These are phyloP conservation scores for Limnodromus scolopaceus DNA, from an alignment of 2,797 vertebrate genomes.

Conservation along the genomic window DNA sequence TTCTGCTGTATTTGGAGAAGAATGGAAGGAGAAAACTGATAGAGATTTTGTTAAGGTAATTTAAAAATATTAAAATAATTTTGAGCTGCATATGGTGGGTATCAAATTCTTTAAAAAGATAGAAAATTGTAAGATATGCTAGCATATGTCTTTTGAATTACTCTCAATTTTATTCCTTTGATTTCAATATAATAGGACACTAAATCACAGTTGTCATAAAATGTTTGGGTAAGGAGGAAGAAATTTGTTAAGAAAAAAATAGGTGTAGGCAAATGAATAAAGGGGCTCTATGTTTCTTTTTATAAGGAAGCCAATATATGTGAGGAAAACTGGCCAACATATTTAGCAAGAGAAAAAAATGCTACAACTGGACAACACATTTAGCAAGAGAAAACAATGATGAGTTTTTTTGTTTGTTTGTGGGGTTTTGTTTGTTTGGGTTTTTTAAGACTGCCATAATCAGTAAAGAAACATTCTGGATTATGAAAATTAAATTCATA, in stretches of 20 bases:
- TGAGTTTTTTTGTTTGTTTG: too few species aligned
- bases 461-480: not conserved
- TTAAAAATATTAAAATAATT: constrained; percentile 21
- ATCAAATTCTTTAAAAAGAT: not conserved
- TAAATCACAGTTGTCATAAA: not conserved
- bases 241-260: not conserved
- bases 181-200: not conserved
- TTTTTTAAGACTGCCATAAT: not conserved
- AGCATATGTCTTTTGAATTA: not conserved
- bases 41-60: constrained; percentile 98
- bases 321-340: not conserved
- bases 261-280: not conserved
- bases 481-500: not conserved
- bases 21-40: constrained; percentile 98
- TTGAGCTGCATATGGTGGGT: not conserved
- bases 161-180: not conserved
- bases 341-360: not conserved
- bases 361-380: not conserved
- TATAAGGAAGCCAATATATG: not conserved
- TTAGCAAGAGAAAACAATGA: not conserved
- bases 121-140: not conserved
- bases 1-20: constrained; percentile 94
- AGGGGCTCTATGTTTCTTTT: not conserved
- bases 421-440: not conserved
- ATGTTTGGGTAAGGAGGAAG: not conserved